phyloP scores from a whole-genome alignment of 2,797 vertebrate species.

The Silurus lanzhouensis region DNA sequence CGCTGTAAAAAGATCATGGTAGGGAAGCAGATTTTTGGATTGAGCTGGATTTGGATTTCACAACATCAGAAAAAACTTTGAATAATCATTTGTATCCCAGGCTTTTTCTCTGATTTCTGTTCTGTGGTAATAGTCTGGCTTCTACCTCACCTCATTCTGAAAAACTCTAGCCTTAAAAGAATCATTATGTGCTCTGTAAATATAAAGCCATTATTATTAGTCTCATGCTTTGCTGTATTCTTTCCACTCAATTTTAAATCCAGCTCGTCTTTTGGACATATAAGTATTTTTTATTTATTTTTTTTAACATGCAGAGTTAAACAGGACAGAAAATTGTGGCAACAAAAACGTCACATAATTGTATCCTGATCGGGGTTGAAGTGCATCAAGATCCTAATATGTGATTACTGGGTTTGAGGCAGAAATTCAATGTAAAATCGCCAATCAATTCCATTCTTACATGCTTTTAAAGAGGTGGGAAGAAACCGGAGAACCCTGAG shows the following conservation, averaged over 20 bases:
- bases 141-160: neutral
- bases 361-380: neutral
- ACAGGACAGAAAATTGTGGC: neutral
- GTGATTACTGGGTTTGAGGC: neutral
- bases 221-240: neutral
- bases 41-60: neutral
- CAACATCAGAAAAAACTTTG: neutral
- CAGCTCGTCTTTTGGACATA: neutral
- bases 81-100: conserved; percentile 1
- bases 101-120: neutral
- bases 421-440: neutral
- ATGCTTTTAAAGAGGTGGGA: neutral
- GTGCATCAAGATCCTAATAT: neutral
- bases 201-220: too few species aligned
- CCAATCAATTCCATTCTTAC: neutral
- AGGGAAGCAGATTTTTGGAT: neutral
- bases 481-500: neutral
- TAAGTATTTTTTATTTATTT: too few species aligned
- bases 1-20: neutral
- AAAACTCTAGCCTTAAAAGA: neutral
- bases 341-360: neutral
- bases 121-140: neutral
- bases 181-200: neutral
- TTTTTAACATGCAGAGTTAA: neutral
- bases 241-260: neutral